These are phyloP conservation scores for Euzetes globulus DNA, from an alignment of 2,888 invertebrate species.

Conservation along the genomic window DNA sequence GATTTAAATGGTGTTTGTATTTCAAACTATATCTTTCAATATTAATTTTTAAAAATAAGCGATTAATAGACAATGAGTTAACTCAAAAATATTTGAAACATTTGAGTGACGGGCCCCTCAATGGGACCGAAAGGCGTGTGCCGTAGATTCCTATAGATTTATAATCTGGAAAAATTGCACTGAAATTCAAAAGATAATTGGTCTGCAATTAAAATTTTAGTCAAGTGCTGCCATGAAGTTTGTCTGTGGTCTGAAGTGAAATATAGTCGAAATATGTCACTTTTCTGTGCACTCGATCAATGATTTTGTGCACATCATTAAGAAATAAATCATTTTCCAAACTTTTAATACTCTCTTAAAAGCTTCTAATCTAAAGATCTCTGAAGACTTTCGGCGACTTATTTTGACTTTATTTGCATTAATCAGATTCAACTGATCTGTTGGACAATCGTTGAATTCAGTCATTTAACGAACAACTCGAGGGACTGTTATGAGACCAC, in stretches of 20 bases:
- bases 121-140: neutral
- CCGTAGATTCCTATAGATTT: neutral
- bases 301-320: constrained; percentile 13
- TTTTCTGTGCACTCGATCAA: neutral
- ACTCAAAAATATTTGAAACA: no score
- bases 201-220: neutral
- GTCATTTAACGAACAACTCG: neutral
- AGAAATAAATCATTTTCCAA: constrained; percentile 1
- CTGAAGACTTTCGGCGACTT: neutral
- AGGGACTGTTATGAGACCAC: constrained; percentile 10
- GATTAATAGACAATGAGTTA: no score
- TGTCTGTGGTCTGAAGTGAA: neutral
- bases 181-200: constrained; percentile 2
- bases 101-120: no score
- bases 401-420: neutral
- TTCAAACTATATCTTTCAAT: no score
- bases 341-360: neutral
- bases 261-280: neutral
- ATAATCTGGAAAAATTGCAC: neutral
- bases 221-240: neutral
- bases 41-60: no score
- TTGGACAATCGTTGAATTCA: neutral
- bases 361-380: neutral
- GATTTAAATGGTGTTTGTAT: no score
- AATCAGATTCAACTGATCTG: neutral